phyloP scores from a whole-genome alignment of 2,888 invertebrate genomes.

The Pimpla rufipes region DNA sequence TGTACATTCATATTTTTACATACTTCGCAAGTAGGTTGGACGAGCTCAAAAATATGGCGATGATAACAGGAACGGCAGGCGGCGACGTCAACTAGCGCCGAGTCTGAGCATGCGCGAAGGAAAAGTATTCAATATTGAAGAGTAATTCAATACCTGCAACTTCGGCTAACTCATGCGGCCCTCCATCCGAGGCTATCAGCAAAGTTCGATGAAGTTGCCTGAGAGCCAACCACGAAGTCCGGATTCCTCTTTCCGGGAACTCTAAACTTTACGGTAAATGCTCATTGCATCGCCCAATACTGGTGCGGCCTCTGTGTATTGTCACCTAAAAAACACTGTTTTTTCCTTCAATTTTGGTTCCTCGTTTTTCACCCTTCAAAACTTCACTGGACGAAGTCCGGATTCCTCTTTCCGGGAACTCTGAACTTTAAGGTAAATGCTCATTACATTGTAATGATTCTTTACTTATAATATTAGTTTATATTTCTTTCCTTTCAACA shows the following conservation, averaged over 20 bases:
- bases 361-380: neutral
- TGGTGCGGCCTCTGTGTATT: neutral
- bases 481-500: no score
- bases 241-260: neutral
- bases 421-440: neutral
- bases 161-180: neutral
- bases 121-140: slow-evolving; percentile 22
- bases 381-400: neutral
- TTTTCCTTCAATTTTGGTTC: no score
- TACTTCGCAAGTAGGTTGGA: neutral
- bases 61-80: neutral
- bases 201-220: slow-evolving; percentile 26
- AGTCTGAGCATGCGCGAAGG: slow-evolving; percentile 11
- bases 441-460: neutral
- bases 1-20: neutral
- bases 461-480: no score
- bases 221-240: slow-evolving; percentile 1
- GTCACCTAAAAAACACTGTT: neutral
- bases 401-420: neutral
- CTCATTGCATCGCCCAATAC: neutral
- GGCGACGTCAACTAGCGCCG: neutral
- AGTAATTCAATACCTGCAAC: slow-evolving; percentile 25
- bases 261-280: neutral
- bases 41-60: neutral
- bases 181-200: neutral